These are phyloP conservation scores for Muricea muricata DNA, from an alignment of 92 coral and sea anemone genomes.

Conservation along the genomic window DNA sequence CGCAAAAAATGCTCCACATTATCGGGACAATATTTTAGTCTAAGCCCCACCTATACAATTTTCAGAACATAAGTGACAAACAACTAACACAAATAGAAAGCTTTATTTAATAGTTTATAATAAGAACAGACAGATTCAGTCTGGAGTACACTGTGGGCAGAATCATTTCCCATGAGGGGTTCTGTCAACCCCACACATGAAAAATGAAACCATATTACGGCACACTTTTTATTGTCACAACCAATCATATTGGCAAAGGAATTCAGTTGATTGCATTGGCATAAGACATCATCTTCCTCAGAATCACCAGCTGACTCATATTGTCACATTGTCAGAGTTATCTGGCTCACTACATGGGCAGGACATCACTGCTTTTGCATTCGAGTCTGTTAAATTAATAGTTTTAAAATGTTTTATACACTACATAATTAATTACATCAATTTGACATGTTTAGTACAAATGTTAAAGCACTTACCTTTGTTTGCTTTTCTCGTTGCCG, in stretches of 20 bases:
- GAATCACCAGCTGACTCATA: neutral
- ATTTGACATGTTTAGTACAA: neutral
- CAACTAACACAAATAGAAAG: too few species aligned
- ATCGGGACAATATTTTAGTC: too few species aligned
- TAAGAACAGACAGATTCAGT: too few species aligned
- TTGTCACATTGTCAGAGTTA: neutral
- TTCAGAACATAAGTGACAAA: too few species aligned
- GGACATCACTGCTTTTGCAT: neutral
- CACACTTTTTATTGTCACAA: slow-evolving; percentile 45
- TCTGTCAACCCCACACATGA: too few species aligned
- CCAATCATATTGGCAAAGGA: slow-evolving; percentile 49
- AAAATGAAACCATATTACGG: slow-evolving; percentile 38
- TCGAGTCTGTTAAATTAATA: neutral
- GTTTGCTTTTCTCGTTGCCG: neutral
- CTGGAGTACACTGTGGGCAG: too few species aligned
- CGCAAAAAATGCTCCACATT: too few species aligned
- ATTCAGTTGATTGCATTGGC: slow-evolving; percentile 40
- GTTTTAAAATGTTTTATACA: neutral
- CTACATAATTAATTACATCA: neutral
- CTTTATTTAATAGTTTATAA: too few species aligned
- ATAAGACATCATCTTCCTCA: slow-evolving; percentile 38
- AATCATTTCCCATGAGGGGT: too few species aligned
- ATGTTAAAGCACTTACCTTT: too few species aligned
- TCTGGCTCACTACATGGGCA: neutral
- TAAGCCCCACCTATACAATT: too few species aligned